Conservation (phyloP, 2,888 invertebrate genomes). For the Archips xylosteana region DNA sequence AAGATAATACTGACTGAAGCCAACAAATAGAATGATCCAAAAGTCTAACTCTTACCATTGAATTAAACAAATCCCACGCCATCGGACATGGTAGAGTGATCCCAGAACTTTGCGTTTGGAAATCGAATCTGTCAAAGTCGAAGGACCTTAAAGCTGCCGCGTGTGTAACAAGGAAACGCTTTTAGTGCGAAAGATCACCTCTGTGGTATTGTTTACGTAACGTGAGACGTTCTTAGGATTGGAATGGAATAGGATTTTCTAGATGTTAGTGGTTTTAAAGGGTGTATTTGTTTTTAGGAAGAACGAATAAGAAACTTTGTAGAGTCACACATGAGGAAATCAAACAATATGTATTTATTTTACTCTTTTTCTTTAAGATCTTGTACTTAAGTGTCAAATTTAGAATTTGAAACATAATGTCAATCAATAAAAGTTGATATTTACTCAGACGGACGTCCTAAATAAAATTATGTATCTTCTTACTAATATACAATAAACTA, state of each 20-base stretch:
- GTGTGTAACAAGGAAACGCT: constrained; percentile 68
- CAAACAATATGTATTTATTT: too few species aligned
- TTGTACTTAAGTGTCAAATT: too few species aligned
- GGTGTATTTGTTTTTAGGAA: not conserved
- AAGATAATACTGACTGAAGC: not conserved
- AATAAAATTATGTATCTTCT: too few species aligned
- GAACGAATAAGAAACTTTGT: too few species aligned
- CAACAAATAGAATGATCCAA: not conserved
- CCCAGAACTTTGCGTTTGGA: constrained; percentile 58
- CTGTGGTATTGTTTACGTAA: constrained; percentile 55
- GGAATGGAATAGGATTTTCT: constrained; percentile 9
- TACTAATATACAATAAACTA: too few species aligned
- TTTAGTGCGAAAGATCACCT: constrained; percentile 62
- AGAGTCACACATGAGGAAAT: too few species aligned
- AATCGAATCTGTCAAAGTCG: constrained; percentile 70
- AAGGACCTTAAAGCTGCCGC: constrained; percentile 53
- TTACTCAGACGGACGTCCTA: too few species aligned
- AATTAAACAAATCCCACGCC: constrained; percentile 4
- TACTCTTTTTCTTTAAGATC: too few species aligned
- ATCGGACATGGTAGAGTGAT: constrained; percentile 27
- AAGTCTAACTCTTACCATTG: not conserved
- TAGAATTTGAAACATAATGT: too few species aligned
- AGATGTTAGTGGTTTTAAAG: not conserved
- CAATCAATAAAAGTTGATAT: too few species aligned
- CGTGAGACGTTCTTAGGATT: constrained; percentile 23